Conservation (phyloP, 2,113 vertebrate genomes). For the Tamias sibiricus region DNA sequence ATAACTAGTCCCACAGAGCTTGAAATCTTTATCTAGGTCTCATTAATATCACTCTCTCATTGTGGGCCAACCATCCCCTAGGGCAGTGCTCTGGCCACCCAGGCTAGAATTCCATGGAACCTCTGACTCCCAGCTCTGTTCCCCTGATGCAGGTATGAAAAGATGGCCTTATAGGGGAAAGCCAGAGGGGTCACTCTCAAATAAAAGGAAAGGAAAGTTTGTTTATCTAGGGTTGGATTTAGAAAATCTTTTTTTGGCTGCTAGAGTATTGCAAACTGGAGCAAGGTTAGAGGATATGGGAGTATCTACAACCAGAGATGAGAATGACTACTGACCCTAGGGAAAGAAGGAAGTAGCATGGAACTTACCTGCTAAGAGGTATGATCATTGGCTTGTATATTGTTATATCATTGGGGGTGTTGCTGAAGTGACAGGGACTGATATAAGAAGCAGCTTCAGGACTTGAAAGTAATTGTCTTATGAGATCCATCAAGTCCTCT, state of each 20-base stretch:
- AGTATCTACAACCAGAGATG: background rate
- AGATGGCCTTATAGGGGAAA: background rate
- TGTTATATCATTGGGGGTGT: background rate
- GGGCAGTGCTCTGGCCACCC: background rate
- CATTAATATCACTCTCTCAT: conserved; percentile 36
- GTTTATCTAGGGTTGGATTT: conserved; percentile 24
- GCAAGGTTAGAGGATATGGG: background rate
- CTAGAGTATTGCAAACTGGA: conserved; percentile 16
- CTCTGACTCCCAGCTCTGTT: background rate
- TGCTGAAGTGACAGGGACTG: conserved; percentile 1
- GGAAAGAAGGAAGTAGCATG: background rate
- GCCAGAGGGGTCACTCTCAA: background rate
- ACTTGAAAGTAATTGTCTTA: conserved; percentile 53
- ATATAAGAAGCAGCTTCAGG: conserved; percentile 5
- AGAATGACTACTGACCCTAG: background rate
- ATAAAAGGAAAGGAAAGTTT: conserved; percentile 38
- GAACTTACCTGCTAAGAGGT: background rate
- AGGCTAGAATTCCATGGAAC: background rate
- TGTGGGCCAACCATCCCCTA: background rate
- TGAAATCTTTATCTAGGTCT: background rate
- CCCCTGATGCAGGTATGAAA: background rate
- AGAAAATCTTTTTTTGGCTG: conserved; percentile 36
- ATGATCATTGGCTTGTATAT: background rate
- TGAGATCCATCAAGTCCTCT: background rate
- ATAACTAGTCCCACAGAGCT: conserved; percentile 37